Evolutionary conservation across 2,797 vertebrate genomes (phyloP), one percentile per base, ranked within the genome.

Genomic region (Peromyscus aztecus): DNA sequence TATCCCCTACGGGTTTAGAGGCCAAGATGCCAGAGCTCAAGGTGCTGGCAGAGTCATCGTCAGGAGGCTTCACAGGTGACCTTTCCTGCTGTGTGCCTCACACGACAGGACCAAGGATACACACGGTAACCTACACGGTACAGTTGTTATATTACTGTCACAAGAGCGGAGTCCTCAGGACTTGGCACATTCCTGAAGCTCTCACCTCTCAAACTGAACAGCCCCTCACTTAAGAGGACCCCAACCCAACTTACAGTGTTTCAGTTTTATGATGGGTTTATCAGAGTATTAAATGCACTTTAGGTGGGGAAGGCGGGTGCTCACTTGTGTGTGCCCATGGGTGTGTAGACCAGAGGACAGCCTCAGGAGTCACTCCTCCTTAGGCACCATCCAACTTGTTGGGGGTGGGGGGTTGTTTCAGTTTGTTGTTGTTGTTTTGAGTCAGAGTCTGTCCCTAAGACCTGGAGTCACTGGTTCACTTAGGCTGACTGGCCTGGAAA

Each of bases 271-370:
- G 43, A 73, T 27, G 43, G 27, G 55, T 34, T 40, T 89, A 63
- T 34, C 19, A 4, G 34, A 21, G 13, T 55, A 24, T 31, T 24
- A 71, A 61, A 52, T 61, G 24, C 55, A 63, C 71, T 17, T 61
- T 0, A 0, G 65, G 34, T 6, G 11, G 57, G 5, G 17, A 43
- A 34, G 14, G 31, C 19, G 0, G 14, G 14, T 55, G 23, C 12
- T 55, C 23, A 6, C 24, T 2, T 4, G 14, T 21, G 49, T 73
- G 24, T 73, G 16, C 21, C 12, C 23, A 17, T 55, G 27, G 19
- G 23, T 8, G 3, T 17, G 52, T 57, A 14, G 52, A 59, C 49
- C n/a, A 75, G 69, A 40, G 52, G 23, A 71, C 4, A 9, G 19
- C 10, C 40, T 34, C 29, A 0, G 27, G 4, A 46, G 27, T 46